Conservation (phyloP, 2,797 vertebrate species). For the Eupleurogrammus muticus region DNA sequence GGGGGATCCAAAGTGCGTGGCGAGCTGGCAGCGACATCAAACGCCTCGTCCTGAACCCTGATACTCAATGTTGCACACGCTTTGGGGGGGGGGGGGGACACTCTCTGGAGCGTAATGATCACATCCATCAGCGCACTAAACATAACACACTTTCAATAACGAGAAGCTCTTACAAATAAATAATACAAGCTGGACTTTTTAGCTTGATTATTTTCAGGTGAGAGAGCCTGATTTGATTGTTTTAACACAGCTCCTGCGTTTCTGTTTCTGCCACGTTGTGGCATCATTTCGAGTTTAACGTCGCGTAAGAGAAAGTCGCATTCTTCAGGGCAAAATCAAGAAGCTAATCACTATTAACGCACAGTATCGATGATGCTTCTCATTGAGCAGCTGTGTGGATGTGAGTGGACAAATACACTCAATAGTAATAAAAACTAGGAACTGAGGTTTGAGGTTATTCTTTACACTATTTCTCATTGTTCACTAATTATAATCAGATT, state of each 20-base stretch:
- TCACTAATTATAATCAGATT: no score
- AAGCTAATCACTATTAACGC: no score
- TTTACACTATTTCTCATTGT: no score
- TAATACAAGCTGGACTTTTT: not conserved
- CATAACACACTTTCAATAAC: no score
- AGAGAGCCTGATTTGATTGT: not conserved
- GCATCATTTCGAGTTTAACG: no score
- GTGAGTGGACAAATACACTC: no score
- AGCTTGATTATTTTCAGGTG: not conserved
- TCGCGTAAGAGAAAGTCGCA: no score
- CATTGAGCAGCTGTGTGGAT: no score
- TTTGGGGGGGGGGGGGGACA: constrained; percentile 54
- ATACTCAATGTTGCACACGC: constrained; percentile 67
- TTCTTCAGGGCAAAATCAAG: no score
- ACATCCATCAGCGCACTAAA: constrained; percentile 42
- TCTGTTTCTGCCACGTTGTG: not conserved
- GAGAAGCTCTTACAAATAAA: constrained; percentile 1
- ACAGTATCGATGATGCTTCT: no score
- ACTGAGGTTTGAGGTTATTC: no score
- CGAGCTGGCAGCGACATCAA: constrained; percentile 73
- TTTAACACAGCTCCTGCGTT: not conserved
- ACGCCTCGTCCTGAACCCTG: constrained; percentile 56
- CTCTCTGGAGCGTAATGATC: constrained; percentile 41
- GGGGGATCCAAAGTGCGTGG: constrained; percentile 56
- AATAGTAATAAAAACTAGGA: no score